Conservation (phyloP, 2,797 vertebrate genomes). For the Podarcis lilfordi region DNA sequence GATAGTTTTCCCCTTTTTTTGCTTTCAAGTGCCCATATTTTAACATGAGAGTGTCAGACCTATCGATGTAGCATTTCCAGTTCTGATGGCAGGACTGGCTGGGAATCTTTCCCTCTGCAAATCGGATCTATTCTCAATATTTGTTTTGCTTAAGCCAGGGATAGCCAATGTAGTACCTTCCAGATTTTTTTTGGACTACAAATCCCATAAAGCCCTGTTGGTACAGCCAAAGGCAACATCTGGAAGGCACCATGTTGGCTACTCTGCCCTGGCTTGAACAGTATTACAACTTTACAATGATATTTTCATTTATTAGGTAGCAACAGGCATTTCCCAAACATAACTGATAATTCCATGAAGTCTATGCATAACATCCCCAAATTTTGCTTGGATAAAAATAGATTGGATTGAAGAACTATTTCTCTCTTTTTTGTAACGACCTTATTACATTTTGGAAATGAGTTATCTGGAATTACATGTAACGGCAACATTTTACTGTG, state of each 20-base stretch:
- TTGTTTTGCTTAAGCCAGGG: not conserved
- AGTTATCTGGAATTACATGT: not conserved
- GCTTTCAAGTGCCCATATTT: slow-evolving; percentile 26
- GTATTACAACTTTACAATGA: not conserved
- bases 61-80: not conserved
- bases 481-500: not conserved
- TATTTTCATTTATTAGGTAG: not conserved
- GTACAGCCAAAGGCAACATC: too few species aligned
- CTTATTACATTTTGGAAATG: not conserved
- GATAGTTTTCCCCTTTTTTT: not conserved
- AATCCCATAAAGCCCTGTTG: too few species aligned
- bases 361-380: not conserved
- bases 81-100: too few species aligned
- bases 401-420: not conserved
- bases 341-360: not conserved
- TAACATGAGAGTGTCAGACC: slow-evolving; percentile 40
- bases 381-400: not conserved
- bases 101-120: not conserved
- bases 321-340: not conserved
- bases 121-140: not conserved
- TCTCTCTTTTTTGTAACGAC: not conserved
- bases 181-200: too few species aligned
- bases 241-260: too few species aligned
- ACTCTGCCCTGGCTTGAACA: not conserved
- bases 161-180: too few species aligned